Evolutionary conservation across 2,113 vertebrate genomes (phyloP).

Genomic region (Desmodus rotundus): DNA sequence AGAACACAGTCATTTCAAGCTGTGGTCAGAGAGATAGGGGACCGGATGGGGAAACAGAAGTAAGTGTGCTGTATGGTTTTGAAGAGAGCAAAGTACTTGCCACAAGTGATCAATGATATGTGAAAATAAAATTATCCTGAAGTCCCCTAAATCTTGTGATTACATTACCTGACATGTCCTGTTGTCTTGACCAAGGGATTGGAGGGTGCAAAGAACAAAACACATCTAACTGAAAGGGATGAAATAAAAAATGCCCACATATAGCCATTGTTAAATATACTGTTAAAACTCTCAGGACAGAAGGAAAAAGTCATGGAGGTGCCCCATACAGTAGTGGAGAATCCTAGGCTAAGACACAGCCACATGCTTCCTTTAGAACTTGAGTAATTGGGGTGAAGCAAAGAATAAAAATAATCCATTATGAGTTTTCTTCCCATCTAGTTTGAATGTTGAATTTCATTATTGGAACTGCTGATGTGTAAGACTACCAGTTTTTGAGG

Average conservation of each 20-base stretch:
- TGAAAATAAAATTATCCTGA: neutral
- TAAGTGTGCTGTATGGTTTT: neutral
- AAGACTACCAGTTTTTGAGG: neutral
- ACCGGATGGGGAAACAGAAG: neutral
- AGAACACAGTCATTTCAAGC: conserved; percentile 7
- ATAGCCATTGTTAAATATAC: neutral
- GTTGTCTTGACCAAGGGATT: neutral
- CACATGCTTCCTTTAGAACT: neutral
- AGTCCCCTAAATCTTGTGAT: neutral
- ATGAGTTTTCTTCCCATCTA: neutral
- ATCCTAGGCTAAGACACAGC: neutral
- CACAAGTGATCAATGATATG: neutral
- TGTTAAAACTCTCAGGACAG: neutral
- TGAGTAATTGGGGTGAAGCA: neutral
- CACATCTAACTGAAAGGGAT: neutral
- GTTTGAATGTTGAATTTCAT: conserved; percentile 1
- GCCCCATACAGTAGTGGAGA: neutral
- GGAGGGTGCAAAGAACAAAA: neutral
- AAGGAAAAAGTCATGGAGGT: neutral
- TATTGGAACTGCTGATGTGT: neutral
- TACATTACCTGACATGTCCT: neutral
- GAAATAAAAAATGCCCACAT: neutral
- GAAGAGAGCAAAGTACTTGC: neutral
- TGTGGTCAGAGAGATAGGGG: neutral
- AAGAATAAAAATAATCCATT: neutral